Conservation (phyloP, 92 coral and sea anemone genomes). For the Epizoanthus scotinus region DNA sequence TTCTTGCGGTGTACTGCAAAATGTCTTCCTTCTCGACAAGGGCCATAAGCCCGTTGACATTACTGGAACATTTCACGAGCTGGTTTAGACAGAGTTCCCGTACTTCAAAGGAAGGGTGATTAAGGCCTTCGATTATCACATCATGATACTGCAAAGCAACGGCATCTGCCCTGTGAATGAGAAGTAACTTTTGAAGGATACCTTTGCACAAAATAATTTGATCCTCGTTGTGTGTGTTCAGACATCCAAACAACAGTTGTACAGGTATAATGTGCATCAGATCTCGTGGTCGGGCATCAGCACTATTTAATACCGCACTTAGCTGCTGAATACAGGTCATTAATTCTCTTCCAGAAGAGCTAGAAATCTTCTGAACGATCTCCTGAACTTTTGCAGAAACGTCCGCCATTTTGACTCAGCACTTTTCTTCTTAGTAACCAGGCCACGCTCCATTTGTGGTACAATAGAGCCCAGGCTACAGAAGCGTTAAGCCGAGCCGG, state of each 20-base stretch:
- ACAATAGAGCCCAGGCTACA: too few relatives aligned
- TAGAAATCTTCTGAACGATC: conserved; percentile 70
- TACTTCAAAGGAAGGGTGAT: conserved; percentile 85
- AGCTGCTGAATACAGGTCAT: conserved; percentile 58
- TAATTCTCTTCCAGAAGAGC: conserved; percentile 61
- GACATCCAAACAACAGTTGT: conserved; percentile 63
- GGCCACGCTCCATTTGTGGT: too few relatives aligned
- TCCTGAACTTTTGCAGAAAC: conserved; percentile 59
- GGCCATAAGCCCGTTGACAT: conserved; percentile 83
- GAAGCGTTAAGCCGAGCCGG: too few relatives aligned
- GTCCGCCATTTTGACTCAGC: conserved; percentile 81
- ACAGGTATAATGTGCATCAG: conserved; percentile 64
- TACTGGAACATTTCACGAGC: conserved; percentile 76
- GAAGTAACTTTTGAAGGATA: conserved; percentile 78
- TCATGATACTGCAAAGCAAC: conserved; percentile 76
- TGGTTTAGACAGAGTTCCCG: conserved; percentile 89
- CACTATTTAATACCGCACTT: conserved; percentile 66
- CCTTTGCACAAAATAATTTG: conserved; percentile 74
- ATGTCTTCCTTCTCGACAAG: conserved; percentile 78
- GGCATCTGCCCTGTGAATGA: conserved; percentile 79
- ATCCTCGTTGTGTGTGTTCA: conserved; percentile 64
- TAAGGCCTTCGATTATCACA: conserved; percentile 87
- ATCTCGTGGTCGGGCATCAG: conserved; percentile 63
- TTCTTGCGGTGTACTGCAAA: conserved; percentile 73
- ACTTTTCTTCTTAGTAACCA: background rate